These are phyloP conservation scores for Rhopalosiphum nymphaeae DNA, from an alignment of 2,888 invertebrate species.

Conservation along the genomic window DNA sequence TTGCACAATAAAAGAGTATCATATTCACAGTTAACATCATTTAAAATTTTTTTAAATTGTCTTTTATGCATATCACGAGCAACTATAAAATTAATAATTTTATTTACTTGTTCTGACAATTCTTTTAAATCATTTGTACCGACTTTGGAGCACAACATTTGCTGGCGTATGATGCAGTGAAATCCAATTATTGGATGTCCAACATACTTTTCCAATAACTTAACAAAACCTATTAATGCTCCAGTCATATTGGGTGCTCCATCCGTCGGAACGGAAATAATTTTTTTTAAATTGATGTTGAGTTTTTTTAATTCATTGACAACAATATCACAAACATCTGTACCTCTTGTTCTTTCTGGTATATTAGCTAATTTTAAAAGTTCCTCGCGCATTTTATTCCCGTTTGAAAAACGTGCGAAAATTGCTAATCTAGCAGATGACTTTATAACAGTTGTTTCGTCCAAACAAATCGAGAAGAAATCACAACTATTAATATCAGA, in stretches of 20 bases:
- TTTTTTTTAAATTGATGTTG: neutral
- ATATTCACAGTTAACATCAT: too few relatives aligned
- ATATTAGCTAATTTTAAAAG: conserved; percentile 46
- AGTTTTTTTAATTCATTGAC: too few relatives aligned
- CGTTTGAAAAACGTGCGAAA: conserved; percentile 39
- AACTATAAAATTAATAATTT: too few relatives aligned
- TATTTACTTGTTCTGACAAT: neutral
- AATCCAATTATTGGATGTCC: conserved; percentile 51
- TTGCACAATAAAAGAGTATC: too few relatives aligned
- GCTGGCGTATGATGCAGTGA: conserved; percentile 28
- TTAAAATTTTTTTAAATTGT: too few relatives aligned
- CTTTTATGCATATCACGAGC: too few relatives aligned
- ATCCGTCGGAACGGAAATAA: conserved; percentile 32
- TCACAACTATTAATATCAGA: conserved; percentile 39
- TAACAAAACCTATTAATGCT: conserved; percentile 41
- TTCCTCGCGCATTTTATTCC: conserved; percentile 36
- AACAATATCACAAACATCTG: conserved; percentile 41
- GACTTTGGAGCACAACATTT: conserved; percentile 38
- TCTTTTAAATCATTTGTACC: conserved; percentile 1
- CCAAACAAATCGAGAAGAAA: conserved; percentile 44
- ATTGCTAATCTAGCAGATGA: conserved; percentile 43
- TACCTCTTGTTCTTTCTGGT: conserved; percentile 37
- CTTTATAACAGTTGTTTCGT: conserved; percentile 42
- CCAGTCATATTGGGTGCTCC: conserved; percentile 50
- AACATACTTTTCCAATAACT: conserved; percentile 48